Evolutionary conservation across 2,113 vertebrate species (phyloP), one percentile per base, ranked within the genome.

Genomic region (Heterocephalus glaber): DNA sequence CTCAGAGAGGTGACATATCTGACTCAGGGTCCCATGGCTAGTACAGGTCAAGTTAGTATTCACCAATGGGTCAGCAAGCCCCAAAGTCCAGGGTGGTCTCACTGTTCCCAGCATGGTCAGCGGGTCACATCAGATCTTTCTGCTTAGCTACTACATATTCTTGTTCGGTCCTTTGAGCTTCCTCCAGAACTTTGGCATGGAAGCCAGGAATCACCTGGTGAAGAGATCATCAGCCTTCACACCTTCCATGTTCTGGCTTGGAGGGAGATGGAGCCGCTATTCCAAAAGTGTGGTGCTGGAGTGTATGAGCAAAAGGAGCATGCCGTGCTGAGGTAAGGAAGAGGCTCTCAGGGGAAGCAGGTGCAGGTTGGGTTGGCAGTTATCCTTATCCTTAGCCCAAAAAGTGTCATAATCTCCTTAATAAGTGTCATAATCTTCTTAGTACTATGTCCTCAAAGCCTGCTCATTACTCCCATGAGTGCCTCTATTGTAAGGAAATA

Each of bases 401-500:
- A 47, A 94, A 47, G 41, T 38, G 35, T 17, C 41, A 28, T 1
- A 26, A 9, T 3, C 61, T 49, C 47, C 47, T 49, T 49, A 49
- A n/a, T n/a, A 94, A 47, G 41, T 38, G 38, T 17, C 41, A 24
- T 1, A 26, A 12, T 3, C 61, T 41, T 68, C 17, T 12, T 12
- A 89, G 61, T 44, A 22, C 17, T 9, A 30, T 30, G 44, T 66
- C 20, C 47, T 61, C 20, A 58, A 84, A 58, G 49, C 44, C 44
- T 54, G 47, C 28, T 86, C 20, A 4, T 44, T 66, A n/a, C 82
- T 79, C 30, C 47, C 24, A 83, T 0, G 35, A 52, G 77, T 74
- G 7, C 13, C 60, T 85, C 90, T 87, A 79, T 74, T 80, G 35
- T 68, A 86, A 63, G 60, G 58, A 70, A 82, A 49, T 86, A 84